Evolutionary conservation across 2,797 vertebrate species (phyloP), one percentile per base, ranked within the genome.

Genomic region (Botia kubotai): DNA sequence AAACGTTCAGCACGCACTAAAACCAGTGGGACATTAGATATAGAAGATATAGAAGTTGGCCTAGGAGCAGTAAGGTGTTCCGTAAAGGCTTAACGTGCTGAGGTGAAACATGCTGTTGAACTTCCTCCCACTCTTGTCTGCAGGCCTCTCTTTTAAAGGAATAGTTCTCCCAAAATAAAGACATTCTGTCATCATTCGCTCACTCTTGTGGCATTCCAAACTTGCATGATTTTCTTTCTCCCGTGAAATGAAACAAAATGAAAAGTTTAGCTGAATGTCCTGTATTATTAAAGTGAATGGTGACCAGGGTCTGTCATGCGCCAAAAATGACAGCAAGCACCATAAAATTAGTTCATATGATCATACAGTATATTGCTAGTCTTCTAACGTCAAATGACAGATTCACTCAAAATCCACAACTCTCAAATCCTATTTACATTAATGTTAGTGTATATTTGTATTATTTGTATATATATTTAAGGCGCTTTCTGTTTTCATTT

Each of bases 81-180:
- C 48, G 72, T 79, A 79, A 46, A 6, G 11, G 14, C 62, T 13
- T 60, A 63, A 72, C 77, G 62, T 52, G 46, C 46, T 26, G 69
- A 52, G 60, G 46, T 65, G 50, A 79, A 79, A 79, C 77, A 72
- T 72, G 69, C 60, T 72, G 55, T 79, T 79, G 66, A 53, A 79
- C 69, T 55, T 79, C 60, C 77, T 72, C 60, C 33, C 60, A 72
- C 77, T 72, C 63, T 14, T 79, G 29, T 65, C 69, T 19, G 46
- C 69, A 66, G 58, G 62, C 60, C 50, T 66, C 69, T 72, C 60
- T 66, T 72, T 79, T 79, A 43, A 72, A 66, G 69, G 26, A 26
- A 29, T 14, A 29, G 21, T 62, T 26, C 23, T 2, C 60, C 60
- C 60, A 14, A 29, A 63, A 63, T 33, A 63, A 63, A 63, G 26